Base-by-base conservation (phyloP, 1,140 invertebrate genomes). In the Pseudomyrmex concolor region DNA sequence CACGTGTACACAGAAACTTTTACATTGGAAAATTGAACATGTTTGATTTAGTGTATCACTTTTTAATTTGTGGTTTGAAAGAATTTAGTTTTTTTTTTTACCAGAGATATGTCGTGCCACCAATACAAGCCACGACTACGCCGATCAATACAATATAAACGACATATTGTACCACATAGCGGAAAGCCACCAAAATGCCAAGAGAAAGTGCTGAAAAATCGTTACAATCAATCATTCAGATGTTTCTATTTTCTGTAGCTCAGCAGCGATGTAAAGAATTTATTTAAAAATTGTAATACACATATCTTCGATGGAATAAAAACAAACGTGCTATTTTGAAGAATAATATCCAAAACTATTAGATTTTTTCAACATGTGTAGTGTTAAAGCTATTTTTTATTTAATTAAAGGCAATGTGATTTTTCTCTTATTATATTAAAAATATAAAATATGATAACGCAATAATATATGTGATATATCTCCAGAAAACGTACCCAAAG, bases 91-190 rank as follows among this genome's bases (percentile, higher is more conserved):
- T 15, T 48, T 57, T 34, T 8, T 8, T 93, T 95, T 95, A 96
- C 97, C 97, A 98, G 51, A 97, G 92, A 84, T 95, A 96, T 45
- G 94, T 94, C 34, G 97, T 95, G 77, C 95, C 95, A 83, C 92
- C 95, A 45, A 96, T 91, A 60, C 95, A 95, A 12, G 95, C 95
- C 1, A 96, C 48, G 17, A 96, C 93, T 10, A 95, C 94, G 1
- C 95, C 94, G 48, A 95, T 90, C 9, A 97, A 92, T 22, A 97
- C 95, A 7, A 97, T 89, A 95, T 96, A 97, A 70, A 97, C 95
- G 19, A 97, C 94, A 64, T 96, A 90, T 64, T 95, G 95, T 3
- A 95, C 96, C 43, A 96, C 89, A 89, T 95, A 96, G 83, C 96
- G 94, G 80, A 97, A 95, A 25, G 96, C 92, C 43, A 96, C 90